phyloP scores from a whole-genome alignment of 2,888 invertebrate genomes.

The Petrolisthes manimaculis region DNA sequence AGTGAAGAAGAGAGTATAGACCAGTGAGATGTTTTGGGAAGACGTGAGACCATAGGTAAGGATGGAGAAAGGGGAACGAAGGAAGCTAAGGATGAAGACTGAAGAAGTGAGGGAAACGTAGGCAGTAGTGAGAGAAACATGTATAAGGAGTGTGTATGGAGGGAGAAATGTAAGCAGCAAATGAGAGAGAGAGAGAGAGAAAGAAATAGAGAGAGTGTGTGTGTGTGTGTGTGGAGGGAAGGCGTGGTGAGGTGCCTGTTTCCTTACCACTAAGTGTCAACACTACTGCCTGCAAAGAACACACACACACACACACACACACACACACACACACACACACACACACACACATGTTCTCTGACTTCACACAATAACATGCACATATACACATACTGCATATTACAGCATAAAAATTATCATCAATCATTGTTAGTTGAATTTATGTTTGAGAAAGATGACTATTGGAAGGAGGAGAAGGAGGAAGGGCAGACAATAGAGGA shows the following conservation, averaged over 20 bases:
- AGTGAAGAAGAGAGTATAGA: no score
- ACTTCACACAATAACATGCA: no score
- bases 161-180: not conserved
- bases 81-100: not conserved
- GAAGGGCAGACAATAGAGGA: not conserved
- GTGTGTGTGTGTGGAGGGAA: no score
- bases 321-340: no score
- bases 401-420: no score
- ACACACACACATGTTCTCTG: no score
- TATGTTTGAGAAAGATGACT: not conserved
- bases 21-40: not conserved
- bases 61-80: not conserved
- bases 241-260: no score
- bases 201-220: not conserved
- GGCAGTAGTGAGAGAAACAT: not conserved
- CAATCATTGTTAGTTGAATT: no score
- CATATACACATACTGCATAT: no score
- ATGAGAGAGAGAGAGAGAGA: slow-evolving; percentile 2
- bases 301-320: no score
- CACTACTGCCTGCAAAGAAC: no score
- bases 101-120: not conserved
- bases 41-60: not conserved
- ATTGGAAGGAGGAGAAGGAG: not conserved
- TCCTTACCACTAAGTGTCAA: no score
- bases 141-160: not conserved